These are phyloP conservation scores for Heliconius eleuchia DNA, from an alignment of 1,140 invertebrate species.

Conservation along the genomic window DNA sequence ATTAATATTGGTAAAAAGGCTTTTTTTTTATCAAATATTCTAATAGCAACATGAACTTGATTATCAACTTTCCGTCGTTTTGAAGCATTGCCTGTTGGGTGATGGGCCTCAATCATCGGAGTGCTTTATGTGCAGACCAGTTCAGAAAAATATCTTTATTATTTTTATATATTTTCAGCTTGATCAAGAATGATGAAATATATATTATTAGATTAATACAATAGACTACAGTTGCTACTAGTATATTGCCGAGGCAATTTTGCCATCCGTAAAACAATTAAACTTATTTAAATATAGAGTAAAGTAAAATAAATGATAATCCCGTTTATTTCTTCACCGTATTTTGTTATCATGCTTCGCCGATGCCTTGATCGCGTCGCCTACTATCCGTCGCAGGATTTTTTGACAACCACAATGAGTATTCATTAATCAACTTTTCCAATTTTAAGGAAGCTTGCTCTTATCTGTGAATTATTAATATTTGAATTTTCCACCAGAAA, in stretches of 20 bases:
- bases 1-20: too few relatives aligned
- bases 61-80: too few relatives aligned
- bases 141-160: too few relatives aligned
- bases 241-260: background rate
- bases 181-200: too few relatives aligned
- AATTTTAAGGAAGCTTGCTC: slow-evolving; percentile 60
- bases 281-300: slow-evolving; percentile 14
- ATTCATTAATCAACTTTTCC: slow-evolving; percentile 77
- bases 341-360: slow-evolving; percentile 23
- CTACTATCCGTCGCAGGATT: slow-evolving; percentile 50
- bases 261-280: background rate
- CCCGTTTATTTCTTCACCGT: slow-evolving; percentile 19
- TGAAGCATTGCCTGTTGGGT: too few relatives aligned
- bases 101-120: too few relatives aligned
- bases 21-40: too few relatives aligned
- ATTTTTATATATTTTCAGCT: too few relatives aligned
- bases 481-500: slow-evolving; percentile 3
- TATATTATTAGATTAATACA: background rate
- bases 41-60: too few relatives aligned
- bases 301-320: slow-evolving; percentile 17
- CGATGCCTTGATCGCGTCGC: slow-evolving; percentile 42
- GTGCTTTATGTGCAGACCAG: too few relatives aligned
- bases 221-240: background rate
- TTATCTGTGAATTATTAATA: slow-evolving; percentile 38
- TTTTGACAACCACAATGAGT: slow-evolving; percentile 53